A percentile compares a stretch with the other conserved stretches of the same genome.
These are phyloP conservation scores for Gastrophysa polygoni DNA, from an alignment of 2,888 invertebrate species.

Conservation along the genomic window DNA sequence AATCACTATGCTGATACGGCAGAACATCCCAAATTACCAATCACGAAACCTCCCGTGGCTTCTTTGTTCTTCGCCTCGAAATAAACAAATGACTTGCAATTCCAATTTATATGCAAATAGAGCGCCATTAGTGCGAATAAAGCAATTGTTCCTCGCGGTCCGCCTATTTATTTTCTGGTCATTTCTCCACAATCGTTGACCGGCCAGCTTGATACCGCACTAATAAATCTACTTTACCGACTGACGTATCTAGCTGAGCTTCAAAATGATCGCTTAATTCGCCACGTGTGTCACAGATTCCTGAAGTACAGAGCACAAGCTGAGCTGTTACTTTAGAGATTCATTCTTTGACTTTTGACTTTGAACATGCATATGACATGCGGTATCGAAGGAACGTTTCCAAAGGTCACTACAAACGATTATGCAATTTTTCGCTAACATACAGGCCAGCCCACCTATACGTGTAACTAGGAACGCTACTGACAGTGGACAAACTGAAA, in stretches of 20 bases:
- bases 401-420: too few relatives aligned
- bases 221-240: neutral
- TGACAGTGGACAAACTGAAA: too few relatives aligned
- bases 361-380: too few relatives aligned
- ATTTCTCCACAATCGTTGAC: neutral
- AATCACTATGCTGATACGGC: neutral
- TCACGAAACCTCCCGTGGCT: neutral
- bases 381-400: too few relatives aligned
- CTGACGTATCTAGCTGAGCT: neutral
- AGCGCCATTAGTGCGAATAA: constrained; percentile 20
- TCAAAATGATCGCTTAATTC: too few relatives aligned
- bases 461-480: too few relatives aligned
- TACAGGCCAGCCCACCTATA: too few relatives aligned
- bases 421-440: too few relatives aligned
- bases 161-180: neutral
- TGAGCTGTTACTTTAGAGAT: too few relatives aligned
- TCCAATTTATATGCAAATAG: constrained; percentile 32
- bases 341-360: too few relatives aligned
- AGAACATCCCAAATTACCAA: neutral
- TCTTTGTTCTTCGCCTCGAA: constrained; percentile 1
- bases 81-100: constrained; percentile 13
- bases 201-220: neutral
- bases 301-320: too few relatives aligned
- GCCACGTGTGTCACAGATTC: too few relatives aligned
- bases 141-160: constrained; percentile 18